phyloP scores from a whole-genome alignment of 2,113 vertebrate genomes.

The Crotalus helleri region DNA sequence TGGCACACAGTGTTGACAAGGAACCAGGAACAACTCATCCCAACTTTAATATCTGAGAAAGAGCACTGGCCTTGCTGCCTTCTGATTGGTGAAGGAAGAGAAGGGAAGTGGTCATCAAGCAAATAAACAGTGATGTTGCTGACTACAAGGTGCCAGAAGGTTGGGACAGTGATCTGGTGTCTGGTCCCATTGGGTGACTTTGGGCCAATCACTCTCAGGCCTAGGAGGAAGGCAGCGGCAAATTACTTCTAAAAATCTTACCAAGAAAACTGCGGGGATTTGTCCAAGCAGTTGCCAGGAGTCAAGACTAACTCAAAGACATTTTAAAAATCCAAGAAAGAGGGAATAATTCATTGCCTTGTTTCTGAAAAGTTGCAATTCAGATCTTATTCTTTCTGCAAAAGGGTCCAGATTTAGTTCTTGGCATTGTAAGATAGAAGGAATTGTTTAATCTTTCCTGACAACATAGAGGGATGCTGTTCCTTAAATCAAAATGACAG shows the following conservation, averaged over 20 bases:
- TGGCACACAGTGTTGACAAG: background rate
- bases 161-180: background rate
- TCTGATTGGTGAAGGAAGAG: background rate
- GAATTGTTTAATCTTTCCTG: background rate
- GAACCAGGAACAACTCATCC: background rate
- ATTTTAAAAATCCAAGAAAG: background rate
- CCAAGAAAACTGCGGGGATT: background rate
- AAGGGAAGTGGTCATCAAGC: background rate
- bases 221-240: background rate
- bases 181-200: background rate
- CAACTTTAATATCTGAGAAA: background rate
- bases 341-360: background rate
- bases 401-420: background rate
- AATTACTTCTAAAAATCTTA: background rate
- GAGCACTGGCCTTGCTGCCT: background rate
- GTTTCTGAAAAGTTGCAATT: background rate
- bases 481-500: background rate
- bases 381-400: background rate
- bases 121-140: background rate
- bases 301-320: background rate
- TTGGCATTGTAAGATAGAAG: background rate
- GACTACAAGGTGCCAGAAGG: background rate
- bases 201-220: background rate
- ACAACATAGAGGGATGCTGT: background rate
- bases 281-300: background rate